phyloP scores from a whole-genome alignment of 2,797 vertebrate species.

The Austrolebias charrua region DNA sequence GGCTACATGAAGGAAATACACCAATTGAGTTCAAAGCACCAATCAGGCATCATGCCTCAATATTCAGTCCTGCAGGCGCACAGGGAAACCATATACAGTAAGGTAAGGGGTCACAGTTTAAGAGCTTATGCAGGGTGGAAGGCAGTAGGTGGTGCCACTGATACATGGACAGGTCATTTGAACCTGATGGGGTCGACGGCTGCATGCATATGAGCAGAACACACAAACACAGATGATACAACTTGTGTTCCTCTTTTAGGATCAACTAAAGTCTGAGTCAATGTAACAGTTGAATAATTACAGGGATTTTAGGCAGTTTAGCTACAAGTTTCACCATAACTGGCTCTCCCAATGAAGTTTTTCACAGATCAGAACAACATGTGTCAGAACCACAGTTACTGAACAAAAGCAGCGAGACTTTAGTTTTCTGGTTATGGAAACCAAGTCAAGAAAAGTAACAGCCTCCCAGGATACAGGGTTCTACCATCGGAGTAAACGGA shows the following conservation, averaged over 20 bases:
- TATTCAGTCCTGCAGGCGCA: constrained; percentile 54
- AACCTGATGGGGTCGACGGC: constrained; percentile 18
- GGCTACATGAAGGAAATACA: constrained; percentile 20
- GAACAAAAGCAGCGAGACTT: constrained; percentile 10
- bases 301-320: constrained; percentile 20
- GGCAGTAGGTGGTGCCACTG: constrained; percentile 16
- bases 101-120: constrained; percentile 55
- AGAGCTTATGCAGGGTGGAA: constrained; percentile 31
- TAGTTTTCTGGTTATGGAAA: constrained; percentile 20
- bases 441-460: constrained; percentile 41
- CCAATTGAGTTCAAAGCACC: constrained; percentile 42
- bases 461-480: constrained; percentile 39
- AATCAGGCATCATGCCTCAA: constrained; percentile 18
- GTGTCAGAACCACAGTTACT: constrained; percentile 24
- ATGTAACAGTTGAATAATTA: constrained; percentile 20
- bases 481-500: constrained; percentile 36
- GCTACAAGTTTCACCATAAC: constrained; percentile 25
- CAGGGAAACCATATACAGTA: constrained; percentile 54
- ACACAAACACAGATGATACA: constrained; percentile 23
- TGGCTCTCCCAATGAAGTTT: constrained; percentile 43
- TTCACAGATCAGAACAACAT: constrained; percentile 7
- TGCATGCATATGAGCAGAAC: constrained; percentile 39
- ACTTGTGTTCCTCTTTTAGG: constrained; percentile 8
- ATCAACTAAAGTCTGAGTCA: constrained; percentile 2
- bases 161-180: constrained; percentile 24